These are phyloP conservation scores for Chrysemys picta DNA, from an alignment of 2,113 vertebrate genomes.

Conservation along the genomic window DNA sequence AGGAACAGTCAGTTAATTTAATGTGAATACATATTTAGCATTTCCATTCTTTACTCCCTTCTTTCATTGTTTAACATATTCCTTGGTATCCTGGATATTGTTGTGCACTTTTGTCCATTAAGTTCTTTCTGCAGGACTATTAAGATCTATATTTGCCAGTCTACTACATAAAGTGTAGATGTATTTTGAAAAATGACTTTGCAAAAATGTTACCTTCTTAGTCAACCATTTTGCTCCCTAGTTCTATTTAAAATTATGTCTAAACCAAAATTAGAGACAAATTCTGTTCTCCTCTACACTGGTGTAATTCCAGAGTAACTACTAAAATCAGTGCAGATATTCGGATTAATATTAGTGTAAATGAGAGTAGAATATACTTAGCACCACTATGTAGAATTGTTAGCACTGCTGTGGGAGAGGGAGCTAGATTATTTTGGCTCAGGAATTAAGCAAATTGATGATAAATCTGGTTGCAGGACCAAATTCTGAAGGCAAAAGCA, in stretches of 20 bases:
- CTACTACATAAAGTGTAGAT: neutral
- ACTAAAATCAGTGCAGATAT: accelerated
- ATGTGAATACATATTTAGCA: neutral
- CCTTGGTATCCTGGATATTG: neutral
- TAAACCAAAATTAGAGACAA: neutral
- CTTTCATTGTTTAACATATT: neutral
- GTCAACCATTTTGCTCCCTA: neutral
- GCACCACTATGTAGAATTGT: too few relatives aligned
- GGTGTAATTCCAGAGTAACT: neutral
- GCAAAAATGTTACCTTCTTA: neutral
- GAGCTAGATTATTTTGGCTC: too few relatives aligned
- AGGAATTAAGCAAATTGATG: neutral
- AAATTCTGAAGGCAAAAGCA: neutral
- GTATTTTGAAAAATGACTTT: neutral
- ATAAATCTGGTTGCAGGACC: neutral
- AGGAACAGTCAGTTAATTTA: neutral
- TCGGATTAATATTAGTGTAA: neutral
- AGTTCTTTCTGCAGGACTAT: accelerated
- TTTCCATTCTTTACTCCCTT: neutral
- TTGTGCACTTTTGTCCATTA: neutral
- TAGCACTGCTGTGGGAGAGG: neutral
- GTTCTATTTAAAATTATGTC: neutral
- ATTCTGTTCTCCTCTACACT: neutral
- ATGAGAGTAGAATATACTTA: neutral
- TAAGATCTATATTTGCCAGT: neutral